A percentile compares a stretch with the other conserved stretches of the same genome.
Evolutionary conservation across 2,113 vertebrate genomes (phyloP).

Genomic region (Chlamydotis undulata): DNA sequence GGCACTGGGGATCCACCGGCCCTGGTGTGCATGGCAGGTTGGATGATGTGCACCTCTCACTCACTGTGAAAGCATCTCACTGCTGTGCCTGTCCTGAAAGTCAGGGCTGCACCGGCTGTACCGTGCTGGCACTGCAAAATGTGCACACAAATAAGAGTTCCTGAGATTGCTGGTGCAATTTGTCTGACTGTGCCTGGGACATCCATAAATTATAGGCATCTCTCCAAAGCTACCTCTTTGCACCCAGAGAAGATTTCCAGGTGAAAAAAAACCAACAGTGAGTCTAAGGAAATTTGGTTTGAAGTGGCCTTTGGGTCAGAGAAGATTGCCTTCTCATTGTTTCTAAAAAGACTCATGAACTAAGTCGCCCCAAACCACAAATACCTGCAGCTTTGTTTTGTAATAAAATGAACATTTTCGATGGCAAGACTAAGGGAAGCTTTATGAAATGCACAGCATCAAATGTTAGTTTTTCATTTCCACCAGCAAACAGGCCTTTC

Average conservation of each 20-base stretch:
- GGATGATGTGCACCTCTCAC: background rate
- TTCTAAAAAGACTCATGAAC: background rate
- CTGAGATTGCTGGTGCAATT: background rate
- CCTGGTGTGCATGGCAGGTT: rapidly evolving
- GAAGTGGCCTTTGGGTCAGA: background rate
- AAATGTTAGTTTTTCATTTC: background rate
- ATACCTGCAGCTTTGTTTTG: background rate
- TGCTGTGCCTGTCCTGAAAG: rapidly evolving
- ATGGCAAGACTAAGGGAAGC: background rate
- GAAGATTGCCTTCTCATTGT: background rate
- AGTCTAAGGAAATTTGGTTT: background rate
- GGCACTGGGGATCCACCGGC: rapidly evolving
- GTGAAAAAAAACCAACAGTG: background rate
- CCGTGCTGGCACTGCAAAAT: background rate
- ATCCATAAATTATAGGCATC: background rate
- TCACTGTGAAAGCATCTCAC: background rate
- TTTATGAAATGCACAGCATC: background rate
- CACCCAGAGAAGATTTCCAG: background rate
- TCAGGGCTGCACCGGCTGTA: background rate
- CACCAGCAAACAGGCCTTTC: background rate
- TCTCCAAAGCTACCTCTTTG: background rate
- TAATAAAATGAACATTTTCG: background rate
- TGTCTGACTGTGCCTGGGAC: background rate
- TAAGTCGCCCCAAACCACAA: background rate
- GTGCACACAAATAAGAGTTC: background rate